Percentiles rank a stretch among this genome's conserved stretches.
Evolutionary conservation across 1,140 invertebrate species (phyloP).

Genomic region (Macrostomum lignano): DNA sequence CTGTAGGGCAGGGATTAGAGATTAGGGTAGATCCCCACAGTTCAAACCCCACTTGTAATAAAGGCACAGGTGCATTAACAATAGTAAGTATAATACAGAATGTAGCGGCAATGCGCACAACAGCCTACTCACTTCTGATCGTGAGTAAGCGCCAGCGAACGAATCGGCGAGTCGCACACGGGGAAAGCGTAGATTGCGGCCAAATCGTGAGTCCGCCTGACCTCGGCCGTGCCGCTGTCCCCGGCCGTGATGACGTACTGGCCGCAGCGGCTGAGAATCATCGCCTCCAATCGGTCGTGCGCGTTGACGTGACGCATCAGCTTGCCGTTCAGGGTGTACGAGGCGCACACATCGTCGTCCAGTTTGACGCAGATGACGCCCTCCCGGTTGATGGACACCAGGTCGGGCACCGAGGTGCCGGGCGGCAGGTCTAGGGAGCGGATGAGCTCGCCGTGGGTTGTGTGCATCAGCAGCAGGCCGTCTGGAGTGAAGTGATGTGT

Average conservation of each 20-base stretch:
- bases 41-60: too few species aligned
- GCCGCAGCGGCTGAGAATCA: slow-evolving; percentile 73
- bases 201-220: slow-evolving; percentile 85
- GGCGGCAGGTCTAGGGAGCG: slow-evolving; percentile 42
- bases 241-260: slow-evolving; percentile 79
- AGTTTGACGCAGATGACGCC: slow-evolving; percentile 81
- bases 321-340: slow-evolving; percentile 29
- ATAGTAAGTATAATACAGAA: too few species aligned
- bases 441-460: slow-evolving; percentile 84
- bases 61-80: too few species aligned
- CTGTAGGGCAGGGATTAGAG: too few species aligned
- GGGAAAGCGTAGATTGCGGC: slow-evolving; percentile 85
- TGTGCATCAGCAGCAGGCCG: slow-evolving; percentile 80
- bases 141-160: slow-evolving; percentile 66
- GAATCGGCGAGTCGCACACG: slow-evolving; percentile 64
- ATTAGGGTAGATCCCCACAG: too few species aligned
- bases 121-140: too few species aligned
- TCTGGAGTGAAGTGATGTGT: slow-evolving; percentile 31
- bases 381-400: slow-evolving; percentile 69
- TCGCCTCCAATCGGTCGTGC: slow-evolving; percentile 39
- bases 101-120: too few species aligned
- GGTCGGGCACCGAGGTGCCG: slow-evolving; percentile 32
- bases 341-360: slow-evolving; percentile 59
- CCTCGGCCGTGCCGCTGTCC: slow-evolving; percentile 79
- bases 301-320: slow-evolving; percentile 12